These are phyloP conservation scores for Nansenia antarctica DNA, from an alignment of 2,113 vertebrate species.

Conservation along the genomic window DNA sequence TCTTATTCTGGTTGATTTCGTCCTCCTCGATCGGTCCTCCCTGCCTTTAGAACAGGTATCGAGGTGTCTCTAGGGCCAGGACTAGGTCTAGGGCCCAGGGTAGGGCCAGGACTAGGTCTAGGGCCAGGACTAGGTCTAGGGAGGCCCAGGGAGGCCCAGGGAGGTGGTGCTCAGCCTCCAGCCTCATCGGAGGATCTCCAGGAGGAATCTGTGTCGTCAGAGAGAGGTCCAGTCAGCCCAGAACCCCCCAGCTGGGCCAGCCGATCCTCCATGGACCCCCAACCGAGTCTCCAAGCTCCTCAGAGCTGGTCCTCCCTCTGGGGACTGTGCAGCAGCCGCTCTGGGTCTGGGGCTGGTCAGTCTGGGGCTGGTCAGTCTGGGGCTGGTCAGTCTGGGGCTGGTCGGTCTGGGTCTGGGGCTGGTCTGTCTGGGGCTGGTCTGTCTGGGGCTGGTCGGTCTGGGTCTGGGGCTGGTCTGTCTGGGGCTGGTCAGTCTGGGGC, in stretches of 20 bases:
- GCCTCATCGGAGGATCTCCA: neutral
- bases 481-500: neutral
- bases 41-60: neutral
- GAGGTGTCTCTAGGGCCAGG: neutral
- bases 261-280: constrained; percentile 5
- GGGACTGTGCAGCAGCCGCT: constrained; percentile 41
- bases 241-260: constrained; percentile 8
- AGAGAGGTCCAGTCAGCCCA: neutral
- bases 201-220: constrained; percentile 27
- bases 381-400: neutral
- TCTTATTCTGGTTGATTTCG: too few relatives aligned
- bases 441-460: too few relatives aligned
- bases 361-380: neutral
- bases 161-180: neutral
- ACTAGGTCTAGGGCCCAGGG: neutral
- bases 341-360: neutral
- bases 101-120: neutral
- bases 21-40: neutral
- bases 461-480: neutral
- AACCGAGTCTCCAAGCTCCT: constrained; percentile 24
- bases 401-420: constrained; percentile 11
- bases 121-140: neutral
- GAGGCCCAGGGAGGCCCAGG: neutral
- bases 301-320: constrained; percentile 27
- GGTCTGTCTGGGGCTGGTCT: neutral